Conservation (phyloP, 2,797 vertebrate species). For the Harpagifer antarcticus region DNA sequence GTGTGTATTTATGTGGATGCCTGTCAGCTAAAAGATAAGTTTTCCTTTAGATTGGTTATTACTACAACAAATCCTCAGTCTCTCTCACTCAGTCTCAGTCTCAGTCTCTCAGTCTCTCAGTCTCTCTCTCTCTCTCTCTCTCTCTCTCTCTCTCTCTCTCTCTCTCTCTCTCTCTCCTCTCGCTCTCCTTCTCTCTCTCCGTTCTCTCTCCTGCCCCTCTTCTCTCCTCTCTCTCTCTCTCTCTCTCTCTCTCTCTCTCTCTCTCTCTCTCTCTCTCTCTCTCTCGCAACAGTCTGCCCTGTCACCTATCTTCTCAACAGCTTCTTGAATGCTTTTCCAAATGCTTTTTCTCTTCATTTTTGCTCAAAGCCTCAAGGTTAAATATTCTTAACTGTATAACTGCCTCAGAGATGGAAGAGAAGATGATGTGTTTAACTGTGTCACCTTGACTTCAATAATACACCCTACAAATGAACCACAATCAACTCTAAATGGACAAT, state of each 20-base stretch:
- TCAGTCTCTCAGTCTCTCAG: slow-evolving; percentile 30
- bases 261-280: neutral
- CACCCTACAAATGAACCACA: neutral
- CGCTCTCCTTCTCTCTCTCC: slow-evolving; percentile 10
- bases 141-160: slow-evolving; percentile 36
- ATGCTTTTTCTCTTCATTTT: slow-evolving; percentile 11
- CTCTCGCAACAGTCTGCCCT: slow-evolving; percentile 13
- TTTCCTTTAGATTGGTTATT: slow-evolving; percentile 58
- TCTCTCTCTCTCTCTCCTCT: slow-evolving; percentile 6
- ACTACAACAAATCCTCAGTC: slow-evolving; percentile 34
- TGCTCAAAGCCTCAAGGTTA: slow-evolving; percentile 20
- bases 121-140: slow-evolving; percentile 8
- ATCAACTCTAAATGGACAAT: neutral
- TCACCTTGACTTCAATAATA: slow-evolving; percentile 3
- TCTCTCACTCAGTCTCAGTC: slow-evolving; percentile 25
- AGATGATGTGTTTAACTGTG: slow-evolving; percentile 14
- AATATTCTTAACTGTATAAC: slow-evolving; percentile 11
- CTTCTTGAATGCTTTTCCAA: slow-evolving; percentile 17
- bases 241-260: neutral
- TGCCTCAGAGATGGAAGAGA: neutral
- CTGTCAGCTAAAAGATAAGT: slow-evolving; percentile 58
- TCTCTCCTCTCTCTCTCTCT: no score
- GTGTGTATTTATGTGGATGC: slow-evolving; percentile 31
- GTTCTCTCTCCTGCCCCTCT: no score
- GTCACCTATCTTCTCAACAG: slow-evolving; percentile 28